Conservation (phyloP, 2,888 invertebrate genomes). For the Marronus borbonicus region DNA sequence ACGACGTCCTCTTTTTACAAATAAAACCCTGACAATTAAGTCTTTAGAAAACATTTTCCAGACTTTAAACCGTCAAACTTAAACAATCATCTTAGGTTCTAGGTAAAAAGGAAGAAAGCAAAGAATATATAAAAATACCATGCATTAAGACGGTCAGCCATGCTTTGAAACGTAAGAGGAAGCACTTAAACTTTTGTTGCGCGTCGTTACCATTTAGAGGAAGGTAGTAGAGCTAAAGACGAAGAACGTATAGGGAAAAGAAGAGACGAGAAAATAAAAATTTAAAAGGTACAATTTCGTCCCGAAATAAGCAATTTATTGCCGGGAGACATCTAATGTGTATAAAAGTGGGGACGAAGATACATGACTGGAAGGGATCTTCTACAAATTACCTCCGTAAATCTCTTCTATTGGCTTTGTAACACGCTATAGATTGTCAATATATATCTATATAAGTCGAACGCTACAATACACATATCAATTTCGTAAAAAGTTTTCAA, state of each 20-base stretch:
- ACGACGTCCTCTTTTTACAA: too few relatives aligned
- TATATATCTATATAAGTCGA: conserved; percentile 43
- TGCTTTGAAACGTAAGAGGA: not conserved
- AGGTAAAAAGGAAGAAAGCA: not conserved
- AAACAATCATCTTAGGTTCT: not conserved
- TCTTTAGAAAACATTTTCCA: too few relatives aligned
- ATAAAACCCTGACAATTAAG: too few relatives aligned
- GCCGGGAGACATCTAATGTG: conserved; percentile 39
- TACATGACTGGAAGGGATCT: conserved; percentile 43
- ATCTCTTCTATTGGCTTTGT: conserved; percentile 48
- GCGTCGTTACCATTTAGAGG: not conserved
- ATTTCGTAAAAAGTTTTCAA: conserved; percentile 41
- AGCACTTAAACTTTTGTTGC: conserved; percentile 5
- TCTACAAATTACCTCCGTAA: conserved; percentile 49
- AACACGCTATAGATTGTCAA: conserved; percentile 46
- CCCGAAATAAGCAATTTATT: conserved; percentile 48
- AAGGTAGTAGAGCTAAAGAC: not conserved
- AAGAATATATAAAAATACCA: not conserved
- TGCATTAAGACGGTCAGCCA: too few relatives aligned
- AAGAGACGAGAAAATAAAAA: conserved; percentile 21
- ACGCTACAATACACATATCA: conserved; percentile 47
- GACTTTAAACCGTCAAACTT: too few relatives aligned
- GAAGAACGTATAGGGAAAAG: not conserved
- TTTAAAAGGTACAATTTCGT: conserved; percentile 46
- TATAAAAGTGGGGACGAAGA: conserved; percentile 44